phyloP scores from a whole-genome alignment of 2,888 invertebrate species.

The Camptogramma bilineatum region DNA sequence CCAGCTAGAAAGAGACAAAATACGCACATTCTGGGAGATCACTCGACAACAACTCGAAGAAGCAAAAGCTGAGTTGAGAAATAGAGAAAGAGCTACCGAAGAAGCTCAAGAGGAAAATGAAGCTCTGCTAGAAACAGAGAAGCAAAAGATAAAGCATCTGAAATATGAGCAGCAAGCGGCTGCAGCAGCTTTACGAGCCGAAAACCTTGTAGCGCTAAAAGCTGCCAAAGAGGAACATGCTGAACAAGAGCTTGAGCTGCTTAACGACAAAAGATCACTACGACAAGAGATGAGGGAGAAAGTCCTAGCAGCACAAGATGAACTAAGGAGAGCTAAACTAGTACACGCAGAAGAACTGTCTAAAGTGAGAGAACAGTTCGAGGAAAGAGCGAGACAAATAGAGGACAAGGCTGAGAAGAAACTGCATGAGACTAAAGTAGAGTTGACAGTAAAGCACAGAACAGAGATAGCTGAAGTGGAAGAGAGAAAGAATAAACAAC shows the following conservation, averaged over 20 bases:
- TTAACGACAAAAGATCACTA: constrained; percentile 89
- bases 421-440: constrained; percentile 88
- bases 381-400: constrained; percentile 80
- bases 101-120: constrained; percentile 95
- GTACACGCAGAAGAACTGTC: constrained; percentile 91
- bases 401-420: constrained; percentile 89
- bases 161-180: constrained; percentile 96
- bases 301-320: constrained; percentile 89
- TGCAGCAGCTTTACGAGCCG: constrained; percentile 93
- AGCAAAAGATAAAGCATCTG: constrained; percentile 96
- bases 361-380: constrained; percentile 80
- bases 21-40: constrained; percentile 98
- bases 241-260: constrained; percentile 90
- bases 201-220: constrained; percentile 92
- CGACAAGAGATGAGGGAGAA: constrained; percentile 89
- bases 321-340: constrained; percentile 89
- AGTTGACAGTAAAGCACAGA: constrained; percentile 89
- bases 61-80: constrained; percentile 89
- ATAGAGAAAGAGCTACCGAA: constrained; percentile 92
- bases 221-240: constrained; percentile 93
- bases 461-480: constrained; percentile 96
- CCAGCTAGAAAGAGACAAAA: constrained; percentile 97
- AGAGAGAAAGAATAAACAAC: constrained; percentile 95
- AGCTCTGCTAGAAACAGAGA: constrained; percentile 93
- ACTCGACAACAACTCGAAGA: constrained; percentile 95